Conservation (phyloP, 2,113 vertebrate species). For the Ictalurus punctatus region DNA sequence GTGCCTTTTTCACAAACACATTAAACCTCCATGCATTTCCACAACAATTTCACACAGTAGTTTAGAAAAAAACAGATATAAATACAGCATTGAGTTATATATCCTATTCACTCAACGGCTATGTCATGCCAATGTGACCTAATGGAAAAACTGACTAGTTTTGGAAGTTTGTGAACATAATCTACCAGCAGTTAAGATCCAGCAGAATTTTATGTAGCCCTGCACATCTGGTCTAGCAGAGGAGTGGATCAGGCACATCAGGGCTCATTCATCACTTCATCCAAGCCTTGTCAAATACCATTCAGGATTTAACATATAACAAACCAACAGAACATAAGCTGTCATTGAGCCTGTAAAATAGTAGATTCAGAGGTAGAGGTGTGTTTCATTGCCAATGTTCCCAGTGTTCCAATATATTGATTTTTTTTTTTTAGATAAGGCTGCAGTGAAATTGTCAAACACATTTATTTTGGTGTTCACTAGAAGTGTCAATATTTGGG, state of each 20-base stretch:
- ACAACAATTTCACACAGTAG: neutral
- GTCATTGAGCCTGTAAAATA: neutral
- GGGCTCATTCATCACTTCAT: neutral
- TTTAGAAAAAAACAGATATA: neutral
- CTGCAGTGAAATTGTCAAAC: neutral
- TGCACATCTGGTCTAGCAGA: neutral
- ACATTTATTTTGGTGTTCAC: neutral
- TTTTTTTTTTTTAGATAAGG: neutral
- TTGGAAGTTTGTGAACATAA: neutral
- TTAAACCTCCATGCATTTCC: neutral
- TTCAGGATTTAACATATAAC: neutral
- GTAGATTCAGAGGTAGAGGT: neutral
- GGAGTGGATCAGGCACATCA: neutral
- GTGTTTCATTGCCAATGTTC: neutral
- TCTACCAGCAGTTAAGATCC: neutral
- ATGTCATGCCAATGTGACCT: neutral
- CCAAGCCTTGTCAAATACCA: neutral
- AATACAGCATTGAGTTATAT: constrained; percentile 7
- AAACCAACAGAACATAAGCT: neutral
- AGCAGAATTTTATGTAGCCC: neutral
- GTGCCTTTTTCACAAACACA: neutral
- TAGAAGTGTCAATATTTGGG: no score
- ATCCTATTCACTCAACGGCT: neutral
- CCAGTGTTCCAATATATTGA: no score
- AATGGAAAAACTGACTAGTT: constrained; percentile 16